Base-by-base conservation (phyloP, 2,113 vertebrate genomes). In the Microcebus ravelobensis region DNA sequence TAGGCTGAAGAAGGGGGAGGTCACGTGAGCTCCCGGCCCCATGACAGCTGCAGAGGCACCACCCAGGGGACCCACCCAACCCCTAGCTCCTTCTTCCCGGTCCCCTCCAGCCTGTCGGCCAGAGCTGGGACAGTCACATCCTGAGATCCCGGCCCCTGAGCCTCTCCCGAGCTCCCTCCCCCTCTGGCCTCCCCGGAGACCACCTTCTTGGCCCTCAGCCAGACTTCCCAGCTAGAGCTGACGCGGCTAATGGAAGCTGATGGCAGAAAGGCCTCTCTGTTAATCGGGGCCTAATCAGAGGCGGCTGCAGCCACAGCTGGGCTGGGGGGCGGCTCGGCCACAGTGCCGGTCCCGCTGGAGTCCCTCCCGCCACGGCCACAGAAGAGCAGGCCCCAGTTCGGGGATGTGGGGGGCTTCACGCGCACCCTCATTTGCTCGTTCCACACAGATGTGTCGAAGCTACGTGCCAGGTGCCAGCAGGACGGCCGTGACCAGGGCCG, bases 251-350 rank as follows among this genome's bases (percentile, higher is more conserved):
- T 85, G 71, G 84, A 63, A 87, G 76, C 15, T 52, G 82, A 77
- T 87, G 91, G 94, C 85, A 4, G 52, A 59, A 52, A 85, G 94
- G 3, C n/a, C 71, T 77, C 86, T n/a, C 79, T 77, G 50, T 12
- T 79, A 86, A 91, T 15, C 31, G 67, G 48, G 63, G n/a, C 48
- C 94, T 84, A 70, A 80, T 81, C 84, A 57, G 94, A 87, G 74
- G 90, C 0, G 70, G 90, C 81, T 45, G 65, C 48, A 71, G 79
- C 63, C 86, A 20, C 68, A 91, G 90, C 83, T 96, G 83, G 89
- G 57, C 25, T 2, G 9, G 25, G 25, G 45, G 18, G 63, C 2
- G n/a, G 21, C 3, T 18, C 29, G 6, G 79, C 27, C 5, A 2
- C 13, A 3, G 45, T 27, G 48, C 77, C 1, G 1, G 27, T 55